Conservation (phyloP, 1,140 invertebrate species). For the Drepana arcuata region DNA sequence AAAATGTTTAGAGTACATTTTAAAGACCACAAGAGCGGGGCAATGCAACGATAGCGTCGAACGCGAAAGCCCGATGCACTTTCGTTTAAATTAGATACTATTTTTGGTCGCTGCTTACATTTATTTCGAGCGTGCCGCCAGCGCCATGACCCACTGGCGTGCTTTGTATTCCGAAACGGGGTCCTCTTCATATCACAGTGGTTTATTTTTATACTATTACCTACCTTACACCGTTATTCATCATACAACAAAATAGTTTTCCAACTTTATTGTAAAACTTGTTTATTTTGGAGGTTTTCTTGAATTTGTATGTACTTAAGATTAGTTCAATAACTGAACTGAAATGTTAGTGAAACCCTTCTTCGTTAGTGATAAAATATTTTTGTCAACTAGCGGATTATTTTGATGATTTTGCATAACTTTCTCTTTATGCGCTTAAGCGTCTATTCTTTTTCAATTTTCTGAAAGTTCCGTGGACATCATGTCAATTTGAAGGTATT, state of each 20-base stretch:
- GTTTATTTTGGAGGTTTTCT: neutral
- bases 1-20: neutral
- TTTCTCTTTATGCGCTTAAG: too few species aligned
- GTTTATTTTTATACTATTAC: slow-evolving; percentile 19
- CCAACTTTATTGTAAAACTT: too few species aligned
- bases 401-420: too few species aligned
- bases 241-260: neutral
- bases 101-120: slow-evolving; percentile 40
- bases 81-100: slow-evolving; percentile 33
- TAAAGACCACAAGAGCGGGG: slow-evolving; percentile 1
- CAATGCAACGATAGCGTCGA: slow-evolving; percentile 5
- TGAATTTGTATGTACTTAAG: neutral
- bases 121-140: slow-evolving; percentile 45
- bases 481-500: too few species aligned
- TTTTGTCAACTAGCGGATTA: too few species aligned
- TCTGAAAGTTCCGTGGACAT: too few species aligned
- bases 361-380: too few species aligned
- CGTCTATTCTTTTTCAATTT: too few species aligned
- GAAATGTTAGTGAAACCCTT: too few species aligned
- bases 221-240: neutral
- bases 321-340: neutral
- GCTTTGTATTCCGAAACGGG: slow-evolving; percentile 25
- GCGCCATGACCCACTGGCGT: slow-evolving; percentile 49
- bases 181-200: slow-evolving; percentile 21
- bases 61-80: slow-evolving; percentile 18